Conservation (phyloP, 2,888 invertebrate genomes). For the Tipula vernalis region DNA sequence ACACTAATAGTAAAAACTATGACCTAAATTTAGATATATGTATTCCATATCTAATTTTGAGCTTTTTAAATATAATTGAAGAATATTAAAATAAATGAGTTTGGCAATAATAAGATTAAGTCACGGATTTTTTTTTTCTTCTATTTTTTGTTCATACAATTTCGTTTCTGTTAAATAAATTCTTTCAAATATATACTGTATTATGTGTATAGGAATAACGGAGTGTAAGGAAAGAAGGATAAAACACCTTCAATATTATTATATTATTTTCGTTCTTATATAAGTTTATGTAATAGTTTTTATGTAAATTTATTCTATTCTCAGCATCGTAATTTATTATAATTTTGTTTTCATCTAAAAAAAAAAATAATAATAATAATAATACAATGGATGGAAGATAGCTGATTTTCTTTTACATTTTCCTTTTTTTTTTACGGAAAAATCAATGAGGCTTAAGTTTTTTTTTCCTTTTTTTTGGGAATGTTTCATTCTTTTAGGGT, state of each 20-base stretch:
- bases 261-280: background rate
- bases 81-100: background rate
- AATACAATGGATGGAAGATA: conserved; percentile 4
- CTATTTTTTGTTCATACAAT: no score
- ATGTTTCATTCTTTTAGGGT: background rate
- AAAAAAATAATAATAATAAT: background rate
- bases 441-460: conserved; percentile 4
- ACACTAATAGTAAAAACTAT: background rate
- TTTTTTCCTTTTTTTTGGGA: background rate
- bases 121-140: background rate
- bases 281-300: conserved; percentile 4
- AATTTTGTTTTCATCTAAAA: background rate
- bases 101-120: background rate
- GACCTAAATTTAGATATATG: background rate
- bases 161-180: background rate
- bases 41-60: background rate
- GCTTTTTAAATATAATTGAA: background rate
- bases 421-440: background rate
- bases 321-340: conserved; percentile 4
- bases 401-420: background rate
- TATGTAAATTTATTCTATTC: conserved; percentile 4
- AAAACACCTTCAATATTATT: background rate
- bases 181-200: background rate
- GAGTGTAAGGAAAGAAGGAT: background rate
- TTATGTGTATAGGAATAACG: background rate